Evolutionary conservation across 2,113 vertebrate genomes (phyloP), one percentile per base, ranked within the genome.

Genomic region (Oncorhynchus clarkii): DNA sequence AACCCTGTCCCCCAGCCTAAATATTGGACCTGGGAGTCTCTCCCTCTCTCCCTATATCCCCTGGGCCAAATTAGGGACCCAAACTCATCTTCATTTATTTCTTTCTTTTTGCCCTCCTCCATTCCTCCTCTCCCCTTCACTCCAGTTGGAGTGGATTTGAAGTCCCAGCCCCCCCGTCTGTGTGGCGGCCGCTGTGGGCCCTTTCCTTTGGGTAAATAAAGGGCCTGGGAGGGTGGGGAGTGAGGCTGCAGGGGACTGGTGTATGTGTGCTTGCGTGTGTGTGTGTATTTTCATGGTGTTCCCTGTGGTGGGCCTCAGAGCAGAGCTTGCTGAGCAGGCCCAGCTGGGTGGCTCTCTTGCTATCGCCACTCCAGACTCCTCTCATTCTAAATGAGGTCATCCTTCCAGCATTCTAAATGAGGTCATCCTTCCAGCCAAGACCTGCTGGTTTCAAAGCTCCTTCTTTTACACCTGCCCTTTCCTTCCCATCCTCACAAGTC

Each of bases 361-460:
- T 1, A 70, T 64, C 75, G 71, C 71, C 45, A 78, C 68, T 75
- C 22, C 68, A 29, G 74, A n/a, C 75, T 78, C 84, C 89, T 72
- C 86, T 88, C 90, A 80, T 91, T 91, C 87, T 91, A 92, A 94
- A 95, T 93, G 90, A 94, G 93, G 91, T 93, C 91, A 82, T 88
- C 88, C 90, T 79, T 89, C 77, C 90, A 87, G 89, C 90, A 80
- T 91, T 91, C 87, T 91, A 92, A 94, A 95, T 93, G 90, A 94
- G 93, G 91, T 93, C 91, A 82, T 88, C 89, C 89, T 79, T 89
- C 77, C 90, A 88, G 89, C 88, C 90, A 79, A 88, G 86, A 86
- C 88, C 88, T 80, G 79, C 34, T 48, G 78, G 82, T 94, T 96
- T 94, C 95, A 94, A 94, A 95, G 92, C 88, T 76, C 81, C 45